Evolutionary conservation across 2,113 vertebrate species (phyloP), one percentile per base, ranked within the genome.

Genomic region (Pyxicephalus adspersus): DNA sequence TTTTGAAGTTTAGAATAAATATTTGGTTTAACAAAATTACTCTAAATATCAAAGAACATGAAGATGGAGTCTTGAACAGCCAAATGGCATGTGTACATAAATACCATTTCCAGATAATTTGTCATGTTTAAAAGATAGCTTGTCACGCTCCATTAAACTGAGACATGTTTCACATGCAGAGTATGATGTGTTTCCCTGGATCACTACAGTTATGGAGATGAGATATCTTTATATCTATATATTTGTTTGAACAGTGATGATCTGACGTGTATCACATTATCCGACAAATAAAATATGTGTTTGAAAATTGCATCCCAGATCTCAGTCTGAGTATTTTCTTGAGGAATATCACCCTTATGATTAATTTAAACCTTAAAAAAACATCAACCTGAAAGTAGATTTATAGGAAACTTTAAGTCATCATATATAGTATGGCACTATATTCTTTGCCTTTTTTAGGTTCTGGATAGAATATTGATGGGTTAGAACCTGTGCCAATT

Each of bases 91-190:
- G 13, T 66, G 0, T 67, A 50, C 23, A n/a, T 50, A 45, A 67
- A 67, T 67, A n/a, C n/a, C 11, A 54, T 71, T 71, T 71, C 50
- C 67, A 54, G 61, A 19, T 64, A 64, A 64, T 54, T 19, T 26
- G 16, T 52, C 17, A 20, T 16, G 67, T 28, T 54, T 52, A 54
- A 71, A 52, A 54, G 67, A 71, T 25, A 71, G 17, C 45, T 28
- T 71, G 67, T 54, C 67, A 71, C 25, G 22, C 67, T 54, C 28
- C 23, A 28, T 71, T 71, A 71, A 28, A 28, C 23, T 20, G 25
- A 54, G 67, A 18, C 25, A 54, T 52, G 67, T 71, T 67, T 50
- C 65, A 50, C 19, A 67, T 63, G 23, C 11, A 16, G 23, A 28
- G 60, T 25, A 28, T 67, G 18, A n/a, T 22, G 28, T n/a, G 34